Percentiles rank a stretch among this genome's conserved stretches.
phyloP scores from a whole-genome alignment of 2,113 vertebrate genomes.

The Tylochromis polylepis region DNA sequence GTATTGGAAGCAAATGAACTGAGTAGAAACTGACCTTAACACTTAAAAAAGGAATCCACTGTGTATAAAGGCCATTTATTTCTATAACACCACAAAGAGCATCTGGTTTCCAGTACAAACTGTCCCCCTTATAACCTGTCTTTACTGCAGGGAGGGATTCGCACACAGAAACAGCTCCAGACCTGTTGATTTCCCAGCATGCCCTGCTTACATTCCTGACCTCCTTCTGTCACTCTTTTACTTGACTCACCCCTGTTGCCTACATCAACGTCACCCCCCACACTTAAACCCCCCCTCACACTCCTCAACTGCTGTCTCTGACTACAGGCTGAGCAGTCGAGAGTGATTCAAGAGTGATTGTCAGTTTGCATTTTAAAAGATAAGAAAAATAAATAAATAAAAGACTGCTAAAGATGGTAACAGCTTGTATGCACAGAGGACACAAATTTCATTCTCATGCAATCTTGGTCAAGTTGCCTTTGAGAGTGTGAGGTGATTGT shows the following conservation, averaged over 20 bases:
- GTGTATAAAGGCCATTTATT: conserved; percentile 12
- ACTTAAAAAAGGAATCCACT: not conserved
- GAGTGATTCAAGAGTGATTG: conserved; percentile 9
- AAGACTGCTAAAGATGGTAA: not conserved
- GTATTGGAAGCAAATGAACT: not conserved
- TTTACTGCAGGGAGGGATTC: conserved; percentile 45
- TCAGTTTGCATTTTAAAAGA: conserved; percentile 4
- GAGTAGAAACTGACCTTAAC: not conserved
- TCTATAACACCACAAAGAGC: conserved; percentile 35
- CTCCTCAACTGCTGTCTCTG: not conserved
- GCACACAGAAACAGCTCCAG: conserved; percentile 41
- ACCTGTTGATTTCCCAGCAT: conserved; percentile 68
- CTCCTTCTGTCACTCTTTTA: conserved; percentile 67
- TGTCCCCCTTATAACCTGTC: conserved; percentile 56
- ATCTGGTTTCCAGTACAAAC: conserved; percentile 69
- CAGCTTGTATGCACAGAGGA: not conserved
- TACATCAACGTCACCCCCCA: conserved; percentile 9
- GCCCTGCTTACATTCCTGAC: conserved; percentile 69
- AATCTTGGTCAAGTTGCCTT: not conserved
- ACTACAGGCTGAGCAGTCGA: not conserved
- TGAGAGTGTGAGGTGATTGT: not conserved
- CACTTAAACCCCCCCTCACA: not conserved
- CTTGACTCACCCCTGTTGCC: conserved; percentile 34
- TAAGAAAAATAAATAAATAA: not conserved
- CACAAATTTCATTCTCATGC: not conserved